phyloP scores from a whole-genome alignment of 2,113 vertebrate species.

The Ramphastos sulfuratus region DNA sequence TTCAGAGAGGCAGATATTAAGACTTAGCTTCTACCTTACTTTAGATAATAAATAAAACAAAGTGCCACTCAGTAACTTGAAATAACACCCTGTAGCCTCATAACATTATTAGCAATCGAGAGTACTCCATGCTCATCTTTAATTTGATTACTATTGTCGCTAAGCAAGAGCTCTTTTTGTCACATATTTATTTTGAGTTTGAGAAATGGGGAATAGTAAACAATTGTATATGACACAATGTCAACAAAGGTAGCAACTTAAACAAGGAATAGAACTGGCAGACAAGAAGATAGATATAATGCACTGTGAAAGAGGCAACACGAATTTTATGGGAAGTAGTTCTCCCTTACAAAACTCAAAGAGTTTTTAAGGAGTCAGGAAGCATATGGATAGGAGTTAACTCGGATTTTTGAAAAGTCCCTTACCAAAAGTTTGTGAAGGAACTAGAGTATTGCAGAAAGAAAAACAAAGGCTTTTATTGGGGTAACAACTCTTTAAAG shows the following conservation, averaged over 20 bases:
- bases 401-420: not conserved
- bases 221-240: not conserved
- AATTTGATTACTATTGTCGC: not conserved
- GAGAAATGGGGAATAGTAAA: not conserved
- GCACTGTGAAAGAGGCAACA: not conserved
- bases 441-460: not conserved
- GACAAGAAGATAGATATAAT: not conserved
- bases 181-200: not conserved
- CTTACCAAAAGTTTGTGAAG: not conserved
- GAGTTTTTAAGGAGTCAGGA: not conserved
- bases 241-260: slow-evolving; percentile 4
- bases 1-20: not conserved
- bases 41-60: not conserved
- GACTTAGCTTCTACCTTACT: not conserved
- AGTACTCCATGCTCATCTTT: not conserved
- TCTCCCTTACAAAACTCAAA: slow-evolving; percentile 4
- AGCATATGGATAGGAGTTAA: not conserved
- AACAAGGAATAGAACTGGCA: slow-evolving; percentile 27
- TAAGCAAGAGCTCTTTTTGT: not conserved
- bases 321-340: not conserved
- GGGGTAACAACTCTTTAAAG: not conserved
- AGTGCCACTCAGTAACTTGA: not conserved
- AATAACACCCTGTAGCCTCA: not conserved
- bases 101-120: not conserved
- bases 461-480: not conserved